Evolutionary conservation across 2,797 vertebrate species (phyloP).

Genomic region (Tapirus indicus): DNA sequence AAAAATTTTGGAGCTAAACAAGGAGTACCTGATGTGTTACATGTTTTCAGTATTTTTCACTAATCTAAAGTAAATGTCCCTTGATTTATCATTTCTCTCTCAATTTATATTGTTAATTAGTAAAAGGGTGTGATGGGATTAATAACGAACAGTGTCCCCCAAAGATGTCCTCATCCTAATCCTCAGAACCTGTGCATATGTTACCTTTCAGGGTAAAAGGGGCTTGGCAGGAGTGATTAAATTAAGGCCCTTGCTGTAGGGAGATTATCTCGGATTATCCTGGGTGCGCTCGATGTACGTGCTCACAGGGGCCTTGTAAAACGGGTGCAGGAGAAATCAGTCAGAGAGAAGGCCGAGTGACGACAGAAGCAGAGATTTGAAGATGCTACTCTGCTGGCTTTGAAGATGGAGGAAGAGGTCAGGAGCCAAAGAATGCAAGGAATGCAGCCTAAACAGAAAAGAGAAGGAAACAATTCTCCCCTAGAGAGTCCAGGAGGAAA

Average conservation of each 20-base stretch:
- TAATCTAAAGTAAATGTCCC: background rate
- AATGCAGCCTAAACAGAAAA: background rate
- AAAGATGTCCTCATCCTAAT: background rate
- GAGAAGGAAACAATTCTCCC: background rate
- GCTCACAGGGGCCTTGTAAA: background rate
- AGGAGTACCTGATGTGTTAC: background rate
- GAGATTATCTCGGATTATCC: background rate
- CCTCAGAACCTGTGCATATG: background rate
- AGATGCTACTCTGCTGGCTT: background rate
- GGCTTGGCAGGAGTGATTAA: background rate
- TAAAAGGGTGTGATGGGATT: background rate
- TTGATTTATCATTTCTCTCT: background rate
- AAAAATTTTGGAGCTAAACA: background rate
- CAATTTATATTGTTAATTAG: slow-evolving; percentile 30
- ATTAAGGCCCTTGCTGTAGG: background rate
- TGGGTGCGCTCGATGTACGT: background rate
- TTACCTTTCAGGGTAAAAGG: background rate
- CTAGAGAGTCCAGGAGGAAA: background rate
- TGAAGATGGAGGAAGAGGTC: background rate
- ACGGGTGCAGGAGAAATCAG: background rate
- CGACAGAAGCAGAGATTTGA: background rate
- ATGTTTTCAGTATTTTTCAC: background rate
- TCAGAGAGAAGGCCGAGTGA: background rate
- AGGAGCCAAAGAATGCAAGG: background rate
- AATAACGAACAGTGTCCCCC: background rate